Evolutionary conservation across 2,888 invertebrate genomes (phyloP), one percentile per base, ranked within the genome.

Genomic region (Agriopis leucophaearia): DNA sequence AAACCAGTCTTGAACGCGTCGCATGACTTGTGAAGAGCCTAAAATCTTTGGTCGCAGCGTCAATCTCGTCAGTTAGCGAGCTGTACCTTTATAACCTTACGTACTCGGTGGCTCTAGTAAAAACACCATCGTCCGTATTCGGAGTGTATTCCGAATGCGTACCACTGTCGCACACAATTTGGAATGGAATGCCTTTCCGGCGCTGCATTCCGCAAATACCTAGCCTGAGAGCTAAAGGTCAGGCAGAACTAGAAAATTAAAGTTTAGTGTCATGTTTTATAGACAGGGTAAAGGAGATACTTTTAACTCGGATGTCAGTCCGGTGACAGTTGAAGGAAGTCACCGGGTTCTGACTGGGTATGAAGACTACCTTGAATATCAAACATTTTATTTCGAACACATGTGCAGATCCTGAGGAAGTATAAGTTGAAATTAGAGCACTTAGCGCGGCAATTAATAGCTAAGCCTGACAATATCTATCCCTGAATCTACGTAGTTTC

Each of bases 161-260:
- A 60, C 64, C 15, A 35, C 48, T 15, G 18, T 48, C 59, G 16
- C 38, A 38, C 58, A 62, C 63, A 48, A 67, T 55, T 68, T 63
- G 58, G 59, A 68, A 38, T 59, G 68, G 63, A 47, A 64, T 68
- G 59, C 60, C 64, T 59, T 68, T 68, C 68, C 68, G 64, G 51
- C 50, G 64, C 63, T 64, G 56, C 64, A 64, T 68, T 68, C 68
- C 60, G 44, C 58, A 55, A 45, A 64, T 60, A 48, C 55, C 55
- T 55, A 40, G 38, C 12, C 48, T 16, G 18, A 36, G 56, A 60
- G 40, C 57, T 58, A 55, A 63, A 67, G 67, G 67, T 67, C 63
- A 63, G 40, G 4, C 16, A 16, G 36, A 45, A 47, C 42, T 58
- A 59, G 57, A 57, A 44, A 27, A 45, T 47, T 54, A 54, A 38